phyloP scores from a whole-genome alignment of 2,888 invertebrate species.

The Leptarthrus brevirostris region DNA sequence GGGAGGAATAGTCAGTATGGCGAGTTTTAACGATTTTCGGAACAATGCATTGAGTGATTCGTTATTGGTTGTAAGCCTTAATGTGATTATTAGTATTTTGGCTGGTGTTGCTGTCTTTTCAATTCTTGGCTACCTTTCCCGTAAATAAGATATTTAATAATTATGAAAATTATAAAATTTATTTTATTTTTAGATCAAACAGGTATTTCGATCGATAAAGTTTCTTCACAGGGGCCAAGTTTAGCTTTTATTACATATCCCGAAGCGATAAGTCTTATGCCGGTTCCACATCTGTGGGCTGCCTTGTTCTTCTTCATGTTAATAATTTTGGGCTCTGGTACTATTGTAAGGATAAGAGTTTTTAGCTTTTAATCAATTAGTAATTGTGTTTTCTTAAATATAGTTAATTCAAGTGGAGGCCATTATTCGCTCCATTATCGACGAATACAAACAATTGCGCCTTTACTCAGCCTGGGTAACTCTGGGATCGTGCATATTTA shows the following conservation, averaged over 20 bases:
- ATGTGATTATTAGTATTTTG: slow-evolving; percentile 74
- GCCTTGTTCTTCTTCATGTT: slow-evolving; percentile 82
- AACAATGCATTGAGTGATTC: slow-evolving; percentile 72
- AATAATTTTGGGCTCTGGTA: slow-evolving; percentile 83
- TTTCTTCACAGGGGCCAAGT: slow-evolving; percentile 83
- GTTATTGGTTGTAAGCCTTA: neutral
- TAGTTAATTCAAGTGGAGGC: slow-evolving; percentile 89
- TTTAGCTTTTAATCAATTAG: too few relatives aligned
- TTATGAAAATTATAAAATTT: too few relatives aligned
- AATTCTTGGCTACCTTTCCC: slow-evolving; percentile 79
- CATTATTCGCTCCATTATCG: slow-evolving; percentile 77
- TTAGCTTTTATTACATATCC: slow-evolving; percentile 84
- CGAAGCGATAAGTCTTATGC: slow-evolving; percentile 80
- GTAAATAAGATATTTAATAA: slow-evolving; percentile 55
- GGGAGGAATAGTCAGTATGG: slow-evolving; percentile 84
- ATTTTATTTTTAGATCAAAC: slow-evolving; percentile 68
- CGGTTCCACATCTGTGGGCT: slow-evolving; percentile 81
- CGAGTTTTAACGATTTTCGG: slow-evolving; percentile 82
- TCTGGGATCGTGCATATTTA: slow-evolving; percentile 70
- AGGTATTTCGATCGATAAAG: slow-evolving; percentile 78
- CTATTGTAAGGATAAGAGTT: slow-evolving; percentile 71
- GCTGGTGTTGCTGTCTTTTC: slow-evolving; percentile 86
- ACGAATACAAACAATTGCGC: slow-evolving; percentile 75
- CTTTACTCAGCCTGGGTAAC: slow-evolving; percentile 73
- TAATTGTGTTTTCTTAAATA: slow-evolving; percentile 57